A percentile compares a stretch with the other conserved stretches of the same genome.
Evolutionary conservation across 2,797 vertebrate genomes (phyloP).

Genomic region (Brotogeris chrysoptera): DNA sequence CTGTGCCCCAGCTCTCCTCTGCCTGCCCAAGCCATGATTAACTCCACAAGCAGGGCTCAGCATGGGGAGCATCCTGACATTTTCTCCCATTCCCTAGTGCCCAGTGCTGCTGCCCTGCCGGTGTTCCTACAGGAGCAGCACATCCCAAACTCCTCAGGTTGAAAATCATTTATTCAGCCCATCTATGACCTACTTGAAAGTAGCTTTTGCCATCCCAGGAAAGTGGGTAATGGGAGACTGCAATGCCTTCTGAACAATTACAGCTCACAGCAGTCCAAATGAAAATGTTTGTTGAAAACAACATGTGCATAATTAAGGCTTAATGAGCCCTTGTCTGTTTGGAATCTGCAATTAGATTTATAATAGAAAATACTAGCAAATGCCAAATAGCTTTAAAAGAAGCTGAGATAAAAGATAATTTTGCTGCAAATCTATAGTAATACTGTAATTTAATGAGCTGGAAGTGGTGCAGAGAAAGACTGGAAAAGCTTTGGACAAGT

Average conservation of each 20-base stretch:
- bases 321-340: constrained; percentile 99
- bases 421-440: constrained; percentile 75
- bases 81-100: rapidly evolving
- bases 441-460: constrained; percentile 65
- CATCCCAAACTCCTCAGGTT: neutral
- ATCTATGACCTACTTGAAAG: constrained; percentile 83
- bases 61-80: neutral
- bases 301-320: constrained; percentile 99
- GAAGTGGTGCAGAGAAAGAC: constrained; percentile 51
- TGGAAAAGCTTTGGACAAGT: constrained; percentile 59
- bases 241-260: constrained; percentile 91
- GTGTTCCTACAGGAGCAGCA: rapidly evolving
- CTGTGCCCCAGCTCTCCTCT: neutral
- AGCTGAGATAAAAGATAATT: constrained; percentile 77
- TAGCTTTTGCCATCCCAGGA: constrained; percentile 65
- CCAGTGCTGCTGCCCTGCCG: rapidly evolving
- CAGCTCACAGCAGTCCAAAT: constrained; percentile 93
- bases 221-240: constrained; percentile 79
- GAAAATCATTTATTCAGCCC: constrained; percentile 53
- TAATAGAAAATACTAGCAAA: constrained; percentile 80
- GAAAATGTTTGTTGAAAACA: constrained; percentile 99
- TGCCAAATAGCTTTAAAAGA: constrained; percentile 82
- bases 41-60: neutral
- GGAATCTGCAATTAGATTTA: constrained; percentile 99
- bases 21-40: neutral